These are phyloP conservation scores for Coregonus ussuriensis DNA, from an alignment of 2,797 vertebrate species.

Conservation along the genomic window DNA sequence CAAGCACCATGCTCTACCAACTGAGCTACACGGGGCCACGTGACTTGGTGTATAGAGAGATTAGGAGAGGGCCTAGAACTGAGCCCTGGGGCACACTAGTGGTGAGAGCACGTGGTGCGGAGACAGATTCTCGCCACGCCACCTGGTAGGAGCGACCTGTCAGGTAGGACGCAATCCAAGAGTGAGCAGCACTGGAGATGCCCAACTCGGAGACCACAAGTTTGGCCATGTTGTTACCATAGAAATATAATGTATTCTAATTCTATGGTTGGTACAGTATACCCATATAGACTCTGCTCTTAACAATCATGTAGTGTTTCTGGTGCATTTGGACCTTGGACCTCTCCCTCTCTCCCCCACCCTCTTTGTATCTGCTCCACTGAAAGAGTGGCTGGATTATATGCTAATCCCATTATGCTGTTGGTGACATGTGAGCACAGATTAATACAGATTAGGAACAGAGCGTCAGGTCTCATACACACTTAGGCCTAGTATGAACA, in stretches of 20 bases:
- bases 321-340: constrained; percentile 55
- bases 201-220: neutral
- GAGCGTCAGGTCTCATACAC: constrained; percentile 28
- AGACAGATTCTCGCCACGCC: too few species aligned
- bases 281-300: neutral
- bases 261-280: neutral
- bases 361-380: constrained; percentile 46
- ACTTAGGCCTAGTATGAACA: constrained; percentile 1
- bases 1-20: too few species aligned
- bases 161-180: too few species aligned
- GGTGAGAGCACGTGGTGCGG: too few species aligned
- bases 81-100: too few species aligned
- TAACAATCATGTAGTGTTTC: constrained; percentile 50
- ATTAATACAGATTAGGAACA: constrained; percentile 56
- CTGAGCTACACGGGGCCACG: too few species aligned
- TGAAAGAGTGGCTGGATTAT: constrained; percentile 66
- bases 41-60: too few species aligned
- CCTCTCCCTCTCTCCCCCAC: neutral
- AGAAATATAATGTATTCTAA: neutral
- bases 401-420: constrained; percentile 74
- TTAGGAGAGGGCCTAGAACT: too few species aligned
- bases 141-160: too few species aligned
- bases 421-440: constrained; percentile 60
- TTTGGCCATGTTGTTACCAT: neutral
- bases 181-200: too few species aligned